phyloP scores from a whole-genome alignment of 2,113 vertebrate genomes.

The Chinchilla lanigera region DNA sequence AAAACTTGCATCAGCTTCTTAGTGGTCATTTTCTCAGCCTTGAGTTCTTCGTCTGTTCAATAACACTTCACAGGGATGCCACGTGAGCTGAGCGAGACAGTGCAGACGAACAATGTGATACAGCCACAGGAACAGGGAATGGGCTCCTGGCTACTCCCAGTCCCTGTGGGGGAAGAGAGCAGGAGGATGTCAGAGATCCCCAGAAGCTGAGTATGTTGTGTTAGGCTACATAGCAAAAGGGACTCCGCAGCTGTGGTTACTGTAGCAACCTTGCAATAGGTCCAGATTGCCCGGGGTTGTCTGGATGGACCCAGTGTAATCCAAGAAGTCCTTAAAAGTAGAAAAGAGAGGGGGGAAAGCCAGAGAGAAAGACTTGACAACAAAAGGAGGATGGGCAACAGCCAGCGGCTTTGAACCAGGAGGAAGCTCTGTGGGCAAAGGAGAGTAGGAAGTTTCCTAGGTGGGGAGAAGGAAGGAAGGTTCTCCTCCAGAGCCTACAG shows the following conservation, averaged over 20 bases:
- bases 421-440: neutral
- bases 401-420: neutral
- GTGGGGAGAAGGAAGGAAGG: neutral
- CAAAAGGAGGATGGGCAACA: neutral
- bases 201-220: neutral
- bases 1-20: neutral
- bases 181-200: neutral
- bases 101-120: rapidly evolving
- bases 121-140: neutral
- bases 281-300: neutral
- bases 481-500: neutral
- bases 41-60: neutral
- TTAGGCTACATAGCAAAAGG: neutral
- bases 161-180: neutral
- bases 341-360: neutral
- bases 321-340: neutral
- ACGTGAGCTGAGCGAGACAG: neutral
- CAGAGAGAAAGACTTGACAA: neutral
- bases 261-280: neutral
- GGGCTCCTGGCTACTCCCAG: neutral
- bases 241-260: no score
- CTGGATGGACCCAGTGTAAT: neutral
- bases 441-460: rapidly evolving
- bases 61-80: neutral
- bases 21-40: neutral